Base-by-base conservation (phyloP, 1,140 invertebrate genomes). In the Drosophila lini region DNA sequence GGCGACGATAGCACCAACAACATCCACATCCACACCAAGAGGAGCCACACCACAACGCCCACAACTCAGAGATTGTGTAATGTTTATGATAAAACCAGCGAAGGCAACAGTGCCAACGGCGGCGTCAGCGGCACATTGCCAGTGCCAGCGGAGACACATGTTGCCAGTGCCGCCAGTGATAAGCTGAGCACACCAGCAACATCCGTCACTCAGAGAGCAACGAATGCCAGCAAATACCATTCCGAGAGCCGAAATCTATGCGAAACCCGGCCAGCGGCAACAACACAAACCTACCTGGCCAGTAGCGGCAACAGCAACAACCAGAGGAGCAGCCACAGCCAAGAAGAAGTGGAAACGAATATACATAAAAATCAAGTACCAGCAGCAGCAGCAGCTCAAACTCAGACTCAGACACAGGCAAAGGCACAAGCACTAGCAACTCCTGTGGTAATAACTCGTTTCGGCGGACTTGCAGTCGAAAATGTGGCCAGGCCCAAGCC, bases 301-400 rank as follows among this genome's bases (percentile, higher is more conserved):
- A 89, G 84, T 79, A 79, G 62, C 52, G 52, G 52, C 73, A 83
- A 68, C 62, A 78, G 48, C 65, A 57, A 70, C 59, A 61, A 44
- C 59, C 52, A 53, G 34, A 59, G 47, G 36, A 60, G 62, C 48
- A 55, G 38, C 60, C 53, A 61, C 45, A 59, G 45, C 52, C 32
- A 38, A 55, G 64, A 74, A 82, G 85, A 89, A 88, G 80, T 76
- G 82, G 84, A 80, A 88, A 80, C 84, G 73, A 88, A 88, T 88
- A 88, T 88, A 89, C 83, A 88, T 89, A 88, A 89, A 89, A 88
- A 88, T 88, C 84, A 88, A 88, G 83, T 88, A 88, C 83, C 77
- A 86, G 48, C 74, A 63, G 53, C 80, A 67, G 53, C 80, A 67
- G 25, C 71, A 64, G 45, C 61, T 34, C 63, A 68, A 68, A 44